Base-by-base conservation (phyloP, 2,113 vertebrate genomes). In the Pygoscelis antarcticus region DNA sequence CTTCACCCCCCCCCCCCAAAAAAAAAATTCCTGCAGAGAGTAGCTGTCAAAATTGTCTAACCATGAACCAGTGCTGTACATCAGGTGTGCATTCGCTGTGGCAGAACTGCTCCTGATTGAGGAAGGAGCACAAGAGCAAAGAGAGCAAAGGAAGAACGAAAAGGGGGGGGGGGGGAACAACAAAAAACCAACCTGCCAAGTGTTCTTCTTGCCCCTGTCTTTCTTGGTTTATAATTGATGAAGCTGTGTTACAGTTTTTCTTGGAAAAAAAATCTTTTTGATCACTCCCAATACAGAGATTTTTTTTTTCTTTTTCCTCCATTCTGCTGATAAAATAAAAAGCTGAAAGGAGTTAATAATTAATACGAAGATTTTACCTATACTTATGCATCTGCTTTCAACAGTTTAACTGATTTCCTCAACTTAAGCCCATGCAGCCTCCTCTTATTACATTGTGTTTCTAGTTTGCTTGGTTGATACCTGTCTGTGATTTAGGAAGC, bases 271-370 rank as follows among this genome's bases (percentile, higher is more conserved):
- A 32, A 16, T 40, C 4, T 55, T 90, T 96, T 68, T 85, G 32
- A 74, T 94, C 25, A 55, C 36, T 70, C 36, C 10, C 66, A 71
- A 57, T 47, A 68, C 8, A 75, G 40, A 82, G 7, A 16, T 1
- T 38, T 20, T 60, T 13, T 15, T 19, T 23, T 20, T 23, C 3
- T 3, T 46, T 72, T 83, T 74, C 11, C 9, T 57, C 12, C 40
- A 32, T 69, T 92, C 49, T 81, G n/a, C 9, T 79, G 54, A 76
- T 76, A 84, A 94, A 91, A 93, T 74, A 62, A 90, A 93, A 93
- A 93, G 10, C 68, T 47, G 40, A 83, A 65, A 81, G 38, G 15
- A 68, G 13, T 90, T 91, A 95, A 90, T 91, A 95, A 94, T 91
- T 86, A 49, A 93, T 70, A 66, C 68, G 19, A 79, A 83, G 88